phyloP scores from a whole-genome alignment of 2,797 vertebrate genomes.

The Leptoclinus maculatus region DNA sequence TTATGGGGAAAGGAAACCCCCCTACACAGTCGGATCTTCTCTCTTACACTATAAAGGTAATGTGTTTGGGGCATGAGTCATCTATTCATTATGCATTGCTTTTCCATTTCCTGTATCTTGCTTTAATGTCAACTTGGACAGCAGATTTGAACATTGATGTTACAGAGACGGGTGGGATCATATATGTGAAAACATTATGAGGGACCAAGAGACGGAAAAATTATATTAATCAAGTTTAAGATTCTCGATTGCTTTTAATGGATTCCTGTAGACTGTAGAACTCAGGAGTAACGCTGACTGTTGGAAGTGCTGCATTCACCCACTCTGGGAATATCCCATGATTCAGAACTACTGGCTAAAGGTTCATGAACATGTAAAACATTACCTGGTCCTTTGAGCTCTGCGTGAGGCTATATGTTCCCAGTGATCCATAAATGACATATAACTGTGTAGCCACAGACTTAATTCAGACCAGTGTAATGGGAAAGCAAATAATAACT shows the following conservation, averaged over 20 bases:
- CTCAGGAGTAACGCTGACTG: background rate
- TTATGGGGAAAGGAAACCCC: background rate
- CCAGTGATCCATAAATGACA: background rate
- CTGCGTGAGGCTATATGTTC: background rate
- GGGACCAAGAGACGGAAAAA: too few relatives aligned
- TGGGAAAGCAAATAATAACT: background rate
- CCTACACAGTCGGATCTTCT: background rate
- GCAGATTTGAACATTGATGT: background rate
- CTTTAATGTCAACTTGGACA: background rate
- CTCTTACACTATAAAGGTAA: background rate
- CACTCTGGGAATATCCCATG: background rate
- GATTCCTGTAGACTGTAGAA: too few relatives aligned
- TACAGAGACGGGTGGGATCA: background rate
- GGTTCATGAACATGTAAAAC: background rate
- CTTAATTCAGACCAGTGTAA: background rate
- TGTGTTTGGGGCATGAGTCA: background rate
- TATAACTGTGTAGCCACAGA: background rate
- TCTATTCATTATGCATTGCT: background rate
- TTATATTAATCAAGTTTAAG: too few relatives aligned
- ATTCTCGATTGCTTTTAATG: too few relatives aligned
- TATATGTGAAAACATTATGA: too few relatives aligned
- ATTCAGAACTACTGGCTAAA: background rate
- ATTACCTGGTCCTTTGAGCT: background rate
- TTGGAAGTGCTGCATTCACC: background rate
- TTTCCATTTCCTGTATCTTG: background rate